A percentile compares a stretch with the other conserved stretches of the same genome.
phyloP scores from a whole-genome alignment of 1,140 invertebrate species.

The Drosophila leontia region DNA sequence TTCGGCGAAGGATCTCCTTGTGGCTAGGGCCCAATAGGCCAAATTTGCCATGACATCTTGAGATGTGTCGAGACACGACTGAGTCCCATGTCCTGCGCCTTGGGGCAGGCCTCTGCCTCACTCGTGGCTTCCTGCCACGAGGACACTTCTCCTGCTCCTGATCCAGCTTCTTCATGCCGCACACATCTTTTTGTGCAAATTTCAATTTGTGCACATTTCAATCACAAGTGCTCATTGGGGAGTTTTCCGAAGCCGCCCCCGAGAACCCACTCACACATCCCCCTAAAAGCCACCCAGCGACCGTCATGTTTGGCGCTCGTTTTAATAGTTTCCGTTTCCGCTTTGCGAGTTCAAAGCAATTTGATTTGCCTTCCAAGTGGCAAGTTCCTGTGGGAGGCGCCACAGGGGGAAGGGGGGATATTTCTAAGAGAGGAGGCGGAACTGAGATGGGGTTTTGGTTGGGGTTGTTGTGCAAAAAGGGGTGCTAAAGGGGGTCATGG shows the following conservation, averaged over 20 bases:
- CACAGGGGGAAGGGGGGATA: neutral
- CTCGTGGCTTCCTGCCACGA: conserved; percentile 27
- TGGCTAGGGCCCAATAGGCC: conserved; percentile 74
- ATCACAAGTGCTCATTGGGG: conserved; percentile 71
- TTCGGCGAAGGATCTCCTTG: conserved; percentile 35
- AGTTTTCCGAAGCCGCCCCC: conserved; percentile 27
- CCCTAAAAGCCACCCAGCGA: conserved; percentile 11
- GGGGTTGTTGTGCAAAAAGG: conserved; percentile 10
- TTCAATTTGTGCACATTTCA: conserved; percentile 82
- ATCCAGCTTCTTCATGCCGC: conserved; percentile 4
- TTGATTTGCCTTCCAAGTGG: conserved; percentile 76
- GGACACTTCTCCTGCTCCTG: conserved; percentile 1
- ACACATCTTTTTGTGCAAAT: conserved; percentile 59
- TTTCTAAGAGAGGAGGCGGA: conserved; percentile 1
- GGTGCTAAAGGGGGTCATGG: conserved; percentile 9
- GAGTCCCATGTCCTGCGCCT: conserved; percentile 26
- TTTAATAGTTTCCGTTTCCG: conserved; percentile 83
- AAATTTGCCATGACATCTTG: conserved; percentile 75
- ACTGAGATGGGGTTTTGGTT: neutral
- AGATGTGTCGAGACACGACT: conserved; percentile 52
- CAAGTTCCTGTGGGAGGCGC: conserved; percentile 60
- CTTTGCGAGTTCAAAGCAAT: conserved; percentile 78
- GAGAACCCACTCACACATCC: neutral
- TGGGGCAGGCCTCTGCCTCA: conserved; percentile 20
- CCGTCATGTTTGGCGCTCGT: conserved; percentile 72